These are phyloP conservation scores for Ascaphus truei DNA, from an alignment of 2,113 vertebrate genomes.

Conservation along the genomic window DNA sequence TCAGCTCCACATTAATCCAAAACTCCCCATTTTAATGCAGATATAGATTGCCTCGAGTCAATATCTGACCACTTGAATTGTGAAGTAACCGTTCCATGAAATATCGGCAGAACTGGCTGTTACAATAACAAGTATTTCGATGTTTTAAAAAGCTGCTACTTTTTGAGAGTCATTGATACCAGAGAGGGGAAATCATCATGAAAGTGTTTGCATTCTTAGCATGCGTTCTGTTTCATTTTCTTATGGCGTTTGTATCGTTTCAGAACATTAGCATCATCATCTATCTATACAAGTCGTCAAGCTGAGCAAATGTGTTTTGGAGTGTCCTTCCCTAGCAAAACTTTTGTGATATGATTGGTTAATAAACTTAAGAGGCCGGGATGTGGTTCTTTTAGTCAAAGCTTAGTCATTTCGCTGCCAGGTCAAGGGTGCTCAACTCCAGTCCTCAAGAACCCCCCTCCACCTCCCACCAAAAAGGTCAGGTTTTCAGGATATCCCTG, in stretches of 20 bases:
- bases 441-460: too few species aligned
- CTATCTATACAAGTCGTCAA: too few species aligned
- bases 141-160: constrained; percentile 57
- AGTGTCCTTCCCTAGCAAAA: too few species aligned
- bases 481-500: too few species aligned
- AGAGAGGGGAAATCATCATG: constrained; percentile 28
- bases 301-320: too few species aligned
- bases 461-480: too few species aligned
- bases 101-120: constrained; percentile 58
- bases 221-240: not conserved
- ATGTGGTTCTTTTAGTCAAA: too few species aligned
- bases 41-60: constrained; percentile 76
- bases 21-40: constrained; percentile 78
- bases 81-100: constrained; percentile 59
- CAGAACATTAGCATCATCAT: too few species aligned
- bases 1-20: constrained; percentile 79
- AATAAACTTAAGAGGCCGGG: too few species aligned
- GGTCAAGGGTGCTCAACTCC: too few species aligned
- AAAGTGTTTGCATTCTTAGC: constrained; percentile 20
- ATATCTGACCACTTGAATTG: constrained; percentile 76
- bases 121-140: constrained; percentile 58
- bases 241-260: not conserved
- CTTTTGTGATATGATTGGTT: too few species aligned
- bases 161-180: constrained; percentile 43
- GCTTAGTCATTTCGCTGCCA: too few species aligned